phyloP scores from a whole-genome alignment of 2,888 invertebrate genomes.

The Chaetogeoica ovagalla region DNA sequence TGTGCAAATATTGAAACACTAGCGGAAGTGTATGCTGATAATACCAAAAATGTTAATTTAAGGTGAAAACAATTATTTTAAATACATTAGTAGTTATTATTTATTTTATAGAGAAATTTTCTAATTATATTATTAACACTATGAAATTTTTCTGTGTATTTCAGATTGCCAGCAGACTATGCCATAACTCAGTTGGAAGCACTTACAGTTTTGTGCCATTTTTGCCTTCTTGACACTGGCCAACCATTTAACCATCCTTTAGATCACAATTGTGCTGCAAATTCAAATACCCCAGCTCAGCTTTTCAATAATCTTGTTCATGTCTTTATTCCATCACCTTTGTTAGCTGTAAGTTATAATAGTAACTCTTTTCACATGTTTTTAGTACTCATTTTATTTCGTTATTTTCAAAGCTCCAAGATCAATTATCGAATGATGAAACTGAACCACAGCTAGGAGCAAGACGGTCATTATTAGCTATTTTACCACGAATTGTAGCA shows the following conservation, averaged over 20 bases:
- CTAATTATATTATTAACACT: not conserved
- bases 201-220: slow-evolving; percentile 77
- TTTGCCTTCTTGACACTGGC: slow-evolving; percentile 73
- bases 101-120: too few relatives aligned
- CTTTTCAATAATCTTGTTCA: slow-evolving; percentile 79
- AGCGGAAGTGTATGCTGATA: slow-evolving; percentile 58
- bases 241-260: slow-evolving; percentile 65
- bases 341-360: slow-evolving; percentile 55
- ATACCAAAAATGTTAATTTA: slow-evolving; percentile 44
- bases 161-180: slow-evolving; percentile 70
- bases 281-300: slow-evolving; percentile 64
- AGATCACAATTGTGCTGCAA: slow-evolving; percentile 43
- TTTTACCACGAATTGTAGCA: slow-evolving; percentile 78
- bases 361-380: not conserved
- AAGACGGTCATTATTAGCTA: slow-evolving; percentile 74
- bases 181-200: slow-evolving; percentile 77
- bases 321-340: slow-evolving; percentile 73
- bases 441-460: slow-evolving; percentile 60
- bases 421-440: slow-evolving; percentile 47
- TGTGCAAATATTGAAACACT: slow-evolving; percentile 76
- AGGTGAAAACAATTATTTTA: slow-evolving; percentile 30
- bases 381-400: not conserved
- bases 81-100: not conserved
- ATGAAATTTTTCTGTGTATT: not conserved
- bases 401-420: slow-evolving; percentile 39